Percentiles rank a stretch among this genome's conserved stretches.
Conservation (phyloP, 2,113 vertebrate species). For the Corythornis madagascariensis region DNA sequence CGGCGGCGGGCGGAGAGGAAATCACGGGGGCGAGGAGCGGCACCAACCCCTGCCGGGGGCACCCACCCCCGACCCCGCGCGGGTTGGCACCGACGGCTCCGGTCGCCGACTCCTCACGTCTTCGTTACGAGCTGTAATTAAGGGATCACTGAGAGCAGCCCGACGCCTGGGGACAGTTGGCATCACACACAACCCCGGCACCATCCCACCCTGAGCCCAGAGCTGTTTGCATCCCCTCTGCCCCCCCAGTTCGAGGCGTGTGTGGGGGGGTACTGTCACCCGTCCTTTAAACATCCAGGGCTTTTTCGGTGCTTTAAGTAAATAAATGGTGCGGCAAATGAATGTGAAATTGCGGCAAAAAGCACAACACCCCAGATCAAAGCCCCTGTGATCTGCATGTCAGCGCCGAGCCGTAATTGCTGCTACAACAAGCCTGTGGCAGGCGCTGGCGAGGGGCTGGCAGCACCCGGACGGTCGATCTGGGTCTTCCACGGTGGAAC, state of each 20-base stretch:
- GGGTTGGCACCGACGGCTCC: background rate
- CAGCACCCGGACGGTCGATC: rapidly evolving
- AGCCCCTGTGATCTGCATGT: background rate
- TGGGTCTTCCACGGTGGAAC: background rate
- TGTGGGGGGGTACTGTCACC: background rate
- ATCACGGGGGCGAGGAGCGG: background rate
- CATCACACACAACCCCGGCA: background rate
- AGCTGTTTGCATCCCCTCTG: background rate
- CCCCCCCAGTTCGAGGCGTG: rapidly evolving
- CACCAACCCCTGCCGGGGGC: background rate
- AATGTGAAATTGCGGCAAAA: background rate
- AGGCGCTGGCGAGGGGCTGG: background rate
- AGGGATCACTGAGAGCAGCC: background rate
- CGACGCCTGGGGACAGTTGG: rapidly evolving
- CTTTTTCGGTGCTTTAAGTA: background rate
- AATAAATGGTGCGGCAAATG: background rate
- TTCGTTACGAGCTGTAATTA: rapidly evolving
- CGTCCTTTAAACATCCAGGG: rapidly evolving
- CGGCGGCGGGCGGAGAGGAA: background rate
- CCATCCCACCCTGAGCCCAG: background rate
- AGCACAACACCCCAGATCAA: background rate
- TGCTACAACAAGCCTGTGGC: rapidly evolving
- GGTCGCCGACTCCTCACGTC: background rate
- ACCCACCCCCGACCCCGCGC: rapidly evolving
- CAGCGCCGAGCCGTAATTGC: background rate